Evolutionary conservation across 2,888 invertebrate genomes (phyloP), one percentile per base, ranked within the genome.

Genomic region (Erannis defoliaria): DNA sequence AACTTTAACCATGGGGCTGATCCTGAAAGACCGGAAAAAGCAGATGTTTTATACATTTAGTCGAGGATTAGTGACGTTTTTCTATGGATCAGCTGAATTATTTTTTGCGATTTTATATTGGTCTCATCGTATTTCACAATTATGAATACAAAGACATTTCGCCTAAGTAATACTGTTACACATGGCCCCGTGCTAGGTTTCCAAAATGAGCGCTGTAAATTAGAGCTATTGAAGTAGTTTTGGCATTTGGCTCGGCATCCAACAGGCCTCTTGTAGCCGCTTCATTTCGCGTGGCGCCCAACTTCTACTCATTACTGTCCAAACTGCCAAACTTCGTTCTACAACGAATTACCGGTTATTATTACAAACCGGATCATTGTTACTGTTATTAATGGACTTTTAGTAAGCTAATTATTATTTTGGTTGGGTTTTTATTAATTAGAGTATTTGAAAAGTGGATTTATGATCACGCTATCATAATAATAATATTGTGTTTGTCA

Each of bases 281-380:
- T 71, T 72, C 70, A 71, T 76, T 76, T 77, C 75, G 78, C 79
- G 76, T 78, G 77, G 78, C 75, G 58, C 67, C 70, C 72, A 82
- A 84, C 73, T 84, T 80, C 69, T 53, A 54, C 75, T 83, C 77
- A 82, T 86, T 84, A 85, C 72, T 74, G 79, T 82, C 84, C 81
- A 80, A 83, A 74, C 82, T 73, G 70, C 58, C 64, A 67, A 67
- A 69, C 55, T 71, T 70, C 38, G 18, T 77, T 74, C 72, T 77
- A 76, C 76, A 82, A 75, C 75, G 72, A 81, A 80, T 81, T 75
- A 77, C 74, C 42, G 66, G 73, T 77, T 46, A 46, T 46, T 79
- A 80, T 82, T 78, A 80, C 66, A 62, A 70, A 71, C 72, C 71
- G 67, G 65, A 69, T 74, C 71, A 66, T 68, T 64, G 67, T 63